Conservation (phyloP, 2,888 invertebrate species). For the Coremacera marginata region DNA sequence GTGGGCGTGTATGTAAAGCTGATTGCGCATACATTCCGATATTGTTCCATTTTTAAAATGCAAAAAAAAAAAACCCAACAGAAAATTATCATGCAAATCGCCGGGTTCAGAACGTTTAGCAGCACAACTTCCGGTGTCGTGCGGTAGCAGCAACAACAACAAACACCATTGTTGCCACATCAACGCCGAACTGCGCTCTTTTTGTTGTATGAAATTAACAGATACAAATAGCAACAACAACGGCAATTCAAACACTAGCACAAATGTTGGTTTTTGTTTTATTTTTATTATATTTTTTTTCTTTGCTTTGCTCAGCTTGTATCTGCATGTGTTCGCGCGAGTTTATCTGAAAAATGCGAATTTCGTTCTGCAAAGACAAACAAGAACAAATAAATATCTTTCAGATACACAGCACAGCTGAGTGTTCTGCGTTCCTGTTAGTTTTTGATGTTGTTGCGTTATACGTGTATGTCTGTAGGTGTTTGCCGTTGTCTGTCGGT, state of each 20-base stretch:
- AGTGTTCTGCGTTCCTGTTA: constrained; percentile 15
- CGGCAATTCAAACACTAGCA: background rate
- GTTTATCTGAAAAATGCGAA: constrained; percentile 5
- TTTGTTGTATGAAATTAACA: no score
- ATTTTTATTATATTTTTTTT: no score
- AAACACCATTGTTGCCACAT: no score
- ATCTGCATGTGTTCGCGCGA: background rate
- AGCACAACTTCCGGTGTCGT: constrained; percentile 20
- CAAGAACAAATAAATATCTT: background rate
- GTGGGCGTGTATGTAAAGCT: no score
- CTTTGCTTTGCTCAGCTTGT: no score
- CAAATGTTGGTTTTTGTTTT: no score
- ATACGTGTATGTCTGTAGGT: background rate
- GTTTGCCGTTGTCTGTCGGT: background rate
- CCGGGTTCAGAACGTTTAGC: constrained; percentile 1
- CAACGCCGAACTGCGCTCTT: no score
- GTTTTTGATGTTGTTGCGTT: background rate
- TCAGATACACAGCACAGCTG: background rate
- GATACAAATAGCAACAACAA: background rate
- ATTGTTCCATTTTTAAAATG: no score
- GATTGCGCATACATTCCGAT: no score
- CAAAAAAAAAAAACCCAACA: no score
- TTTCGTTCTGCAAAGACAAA: background rate
- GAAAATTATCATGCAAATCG: no score
- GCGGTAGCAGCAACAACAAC: background rate